phyloP scores from a whole-genome alignment of 2,113 vertebrate genomes.

The Copsychus sechellarum region DNA sequence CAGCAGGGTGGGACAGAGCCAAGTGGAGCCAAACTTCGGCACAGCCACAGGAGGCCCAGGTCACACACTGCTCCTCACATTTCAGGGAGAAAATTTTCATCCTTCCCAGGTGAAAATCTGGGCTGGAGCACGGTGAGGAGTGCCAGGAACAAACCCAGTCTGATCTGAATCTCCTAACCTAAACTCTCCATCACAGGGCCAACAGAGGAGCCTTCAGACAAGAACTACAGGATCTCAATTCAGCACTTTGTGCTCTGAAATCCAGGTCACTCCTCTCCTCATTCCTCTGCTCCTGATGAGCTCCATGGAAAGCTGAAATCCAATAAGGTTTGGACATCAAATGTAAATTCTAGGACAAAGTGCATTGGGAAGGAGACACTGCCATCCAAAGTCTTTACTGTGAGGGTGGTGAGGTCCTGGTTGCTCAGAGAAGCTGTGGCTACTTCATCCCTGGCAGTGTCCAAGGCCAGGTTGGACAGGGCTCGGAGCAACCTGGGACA shows the following conservation, averaged over 20 bases:
- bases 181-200: background rate
- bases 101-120: background rate
- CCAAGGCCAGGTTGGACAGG: rapidly evolving
- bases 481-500: background rate
- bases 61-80: background rate
- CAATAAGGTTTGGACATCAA: background rate
- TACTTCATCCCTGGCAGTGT: background rate
- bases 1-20: background rate
- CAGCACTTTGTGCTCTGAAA: background rate
- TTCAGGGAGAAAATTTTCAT: background rate
- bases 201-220: background rate
- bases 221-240: background rate
- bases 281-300: background rate
- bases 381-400: background rate
- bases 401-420: background rate
- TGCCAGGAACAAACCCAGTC: background rate
- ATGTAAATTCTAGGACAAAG: background rate
- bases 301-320: background rate
- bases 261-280: background rate
- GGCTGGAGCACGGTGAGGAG: background rate
- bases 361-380: background rate
- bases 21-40: background rate
- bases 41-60: background rate
- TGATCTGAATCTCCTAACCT: background rate
- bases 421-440: background rate